These are phyloP conservation scores for Henricia sp. DNA, from an alignment of 53 echinoderm and acorn worm genomes.

Conservation along the genomic window DNA sequence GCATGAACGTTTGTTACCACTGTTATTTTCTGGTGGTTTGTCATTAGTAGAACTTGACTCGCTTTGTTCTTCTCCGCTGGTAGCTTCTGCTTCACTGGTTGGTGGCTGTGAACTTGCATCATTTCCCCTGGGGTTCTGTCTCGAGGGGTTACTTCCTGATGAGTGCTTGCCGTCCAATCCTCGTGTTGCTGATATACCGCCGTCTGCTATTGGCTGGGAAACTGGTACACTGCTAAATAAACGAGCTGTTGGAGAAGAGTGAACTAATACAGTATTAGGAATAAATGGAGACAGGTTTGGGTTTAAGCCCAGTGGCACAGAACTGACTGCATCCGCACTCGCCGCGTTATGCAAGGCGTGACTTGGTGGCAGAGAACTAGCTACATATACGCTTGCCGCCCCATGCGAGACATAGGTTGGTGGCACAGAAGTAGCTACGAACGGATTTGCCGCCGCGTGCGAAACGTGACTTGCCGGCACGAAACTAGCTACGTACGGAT, in stretches of 20 bases:
- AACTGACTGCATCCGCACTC: background rate
- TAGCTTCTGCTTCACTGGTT: background rate
- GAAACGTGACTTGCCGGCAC: background rate
- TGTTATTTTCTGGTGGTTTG: background rate
- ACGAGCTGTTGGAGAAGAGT: background rate
- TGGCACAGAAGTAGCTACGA: no score
- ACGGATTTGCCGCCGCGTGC: background rate
- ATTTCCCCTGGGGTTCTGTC: background rate
- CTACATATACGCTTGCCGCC: no score
- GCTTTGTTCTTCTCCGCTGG: no score
- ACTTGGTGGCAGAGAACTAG: no score
- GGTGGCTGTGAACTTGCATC: background rate
- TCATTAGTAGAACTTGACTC: slow-evolving; percentile 2
- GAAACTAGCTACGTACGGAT: no score
- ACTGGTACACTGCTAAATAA: background rate
- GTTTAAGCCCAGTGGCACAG: background rate
- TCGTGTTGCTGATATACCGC: background rate
- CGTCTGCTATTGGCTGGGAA: background rate
- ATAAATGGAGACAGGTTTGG: background rate
- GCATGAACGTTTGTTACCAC: background rate
- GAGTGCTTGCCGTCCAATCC: background rate
- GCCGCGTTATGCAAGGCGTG: no score
- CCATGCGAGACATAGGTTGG: no score
- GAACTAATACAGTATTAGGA: slow-evolving; percentile 1
- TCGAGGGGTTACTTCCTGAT: background rate